A percentile compares a stretch with the other conserved stretches of the same genome.
phyloP scores from a whole-genome alignment of 2,113 vertebrate species.

The Narcine bancroftii region DNA sequence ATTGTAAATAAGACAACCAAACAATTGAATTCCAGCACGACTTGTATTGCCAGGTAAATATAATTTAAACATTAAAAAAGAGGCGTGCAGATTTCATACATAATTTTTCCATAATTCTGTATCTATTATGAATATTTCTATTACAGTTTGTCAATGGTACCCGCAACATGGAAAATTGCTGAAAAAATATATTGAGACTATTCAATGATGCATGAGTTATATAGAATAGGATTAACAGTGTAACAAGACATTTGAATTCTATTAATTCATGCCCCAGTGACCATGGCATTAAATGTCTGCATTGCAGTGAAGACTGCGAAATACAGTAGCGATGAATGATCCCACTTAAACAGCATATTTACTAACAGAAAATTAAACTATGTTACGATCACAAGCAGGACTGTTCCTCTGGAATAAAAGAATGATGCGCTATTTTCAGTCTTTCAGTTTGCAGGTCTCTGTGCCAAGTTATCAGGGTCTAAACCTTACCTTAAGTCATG shows the following conservation, averaged over 20 bases:
- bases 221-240: not conserved
- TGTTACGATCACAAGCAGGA: not conserved
- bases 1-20: not conserved
- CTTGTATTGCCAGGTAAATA: not conserved
- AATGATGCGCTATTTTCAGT: not conserved
- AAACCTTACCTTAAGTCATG: not conserved
- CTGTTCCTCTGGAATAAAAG: not conserved
- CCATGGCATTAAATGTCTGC: not conserved
- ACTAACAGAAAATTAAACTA: not conserved
- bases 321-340: not conserved
- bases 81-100: not conserved
- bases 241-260: not conserved
- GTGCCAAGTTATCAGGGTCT: not conserved
- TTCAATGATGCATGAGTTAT: not conserved
- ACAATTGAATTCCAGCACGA: not conserved
- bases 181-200: not conserved
- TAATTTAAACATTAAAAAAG: not conserved
- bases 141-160: not conserved
- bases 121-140: not conserved
- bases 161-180: not conserved
- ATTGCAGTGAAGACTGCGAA: not conserved
- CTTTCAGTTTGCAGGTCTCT: not conserved
- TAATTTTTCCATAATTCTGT: not conserved
- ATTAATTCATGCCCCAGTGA: not conserved
- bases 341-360: not conserved